A percentile compares a stretch with the other conserved stretches of the same genome.
phyloP scores from a whole-genome alignment of 2,888 invertebrate genomes.

The Trisateles emortualis region DNA sequence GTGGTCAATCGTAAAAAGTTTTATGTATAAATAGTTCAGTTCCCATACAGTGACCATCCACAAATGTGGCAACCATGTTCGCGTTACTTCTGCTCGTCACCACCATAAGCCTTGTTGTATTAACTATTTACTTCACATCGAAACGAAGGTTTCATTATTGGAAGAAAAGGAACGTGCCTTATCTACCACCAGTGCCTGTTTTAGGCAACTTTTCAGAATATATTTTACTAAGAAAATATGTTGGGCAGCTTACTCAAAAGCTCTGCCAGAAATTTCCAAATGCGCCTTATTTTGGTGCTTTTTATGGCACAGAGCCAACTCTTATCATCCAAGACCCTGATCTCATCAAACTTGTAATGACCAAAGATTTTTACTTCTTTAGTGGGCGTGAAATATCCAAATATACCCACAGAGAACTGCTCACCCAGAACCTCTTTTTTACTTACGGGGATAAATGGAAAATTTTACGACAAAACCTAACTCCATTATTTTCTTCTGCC shows the following conservation, averaged over 20 bases:
- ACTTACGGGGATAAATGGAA: slow-evolving; percentile 70
- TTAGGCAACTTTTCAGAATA: slow-evolving; percentile 66
- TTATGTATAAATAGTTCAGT: slow-evolving; percentile 5
- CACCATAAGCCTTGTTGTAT: not conserved
- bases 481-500: slow-evolving; percentile 67
- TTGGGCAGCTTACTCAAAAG: slow-evolving; percentile 47
- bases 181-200: slow-evolving; percentile 53
- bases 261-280: slow-evolving; percentile 61
- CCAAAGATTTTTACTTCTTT: slow-evolving; percentile 72
- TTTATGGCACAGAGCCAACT: slow-evolving; percentile 67
- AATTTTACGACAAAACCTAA: slow-evolving; percentile 66
- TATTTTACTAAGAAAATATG: slow-evolving; percentile 55
- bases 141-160: slow-evolving; percentile 60
- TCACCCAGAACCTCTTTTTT: slow-evolving; percentile 61
- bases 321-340: slow-evolving; percentile 68
- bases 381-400: slow-evolving; percentile 62
- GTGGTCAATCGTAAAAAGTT: not conserved
- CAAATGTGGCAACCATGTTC: slow-evolving; percentile 3
- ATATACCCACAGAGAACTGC: slow-evolving; percentile 55
- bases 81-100: not conserved
- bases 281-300: slow-evolving; percentile 66
- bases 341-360: slow-evolving; percentile 61
- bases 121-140: slow-evolving; percentile 39
- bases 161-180: slow-evolving; percentile 60
- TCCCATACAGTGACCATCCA: not conserved